These are phyloP conservation scores for Oscheius sp. DNA, from an alignment of 1,140 invertebrate genomes.

Conservation along the genomic window DNA sequence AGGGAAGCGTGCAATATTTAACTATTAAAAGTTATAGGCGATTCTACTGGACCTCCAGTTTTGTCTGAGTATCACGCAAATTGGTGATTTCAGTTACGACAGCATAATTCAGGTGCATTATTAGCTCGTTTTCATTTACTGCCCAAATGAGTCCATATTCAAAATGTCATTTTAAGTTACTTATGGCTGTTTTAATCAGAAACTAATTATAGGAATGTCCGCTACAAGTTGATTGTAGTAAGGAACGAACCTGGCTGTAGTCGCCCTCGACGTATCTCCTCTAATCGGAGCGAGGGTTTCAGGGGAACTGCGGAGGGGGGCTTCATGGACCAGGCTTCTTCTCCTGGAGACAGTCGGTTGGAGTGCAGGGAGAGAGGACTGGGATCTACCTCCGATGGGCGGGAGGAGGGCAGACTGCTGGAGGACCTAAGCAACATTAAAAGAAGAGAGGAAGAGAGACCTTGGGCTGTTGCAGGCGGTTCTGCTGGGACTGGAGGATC, in stretches of 20 bases:
- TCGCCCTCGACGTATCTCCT: neutral
- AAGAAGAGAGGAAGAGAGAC: neutral
- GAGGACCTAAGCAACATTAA: neutral
- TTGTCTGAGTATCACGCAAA: no score
- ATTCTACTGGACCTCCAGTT: no score
- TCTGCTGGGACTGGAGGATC: neutral
- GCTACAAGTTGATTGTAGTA: neutral
- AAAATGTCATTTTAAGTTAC: no score
- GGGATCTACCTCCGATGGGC: neutral
- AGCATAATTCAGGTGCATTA: no score
- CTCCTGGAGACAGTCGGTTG: neutral
- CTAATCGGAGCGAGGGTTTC: neutral
- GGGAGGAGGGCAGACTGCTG: neutral
- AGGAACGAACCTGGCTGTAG: neutral
- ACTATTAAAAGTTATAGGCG: no score
- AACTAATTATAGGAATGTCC: neutral
- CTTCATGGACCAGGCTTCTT: neutral
- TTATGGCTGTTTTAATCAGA: no score
- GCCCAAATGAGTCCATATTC: no score
- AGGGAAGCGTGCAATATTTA: no score
- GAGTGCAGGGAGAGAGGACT: neutral
- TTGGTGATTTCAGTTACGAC: no score
- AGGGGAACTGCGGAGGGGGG: neutral
- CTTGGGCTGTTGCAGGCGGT: neutral
- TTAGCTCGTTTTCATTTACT: no score